A percentile compares a stretch with the other conserved stretches of the same genome.
Conservation (phyloP, 2,113 vertebrate genomes). For the Arizona elegans region DNA sequence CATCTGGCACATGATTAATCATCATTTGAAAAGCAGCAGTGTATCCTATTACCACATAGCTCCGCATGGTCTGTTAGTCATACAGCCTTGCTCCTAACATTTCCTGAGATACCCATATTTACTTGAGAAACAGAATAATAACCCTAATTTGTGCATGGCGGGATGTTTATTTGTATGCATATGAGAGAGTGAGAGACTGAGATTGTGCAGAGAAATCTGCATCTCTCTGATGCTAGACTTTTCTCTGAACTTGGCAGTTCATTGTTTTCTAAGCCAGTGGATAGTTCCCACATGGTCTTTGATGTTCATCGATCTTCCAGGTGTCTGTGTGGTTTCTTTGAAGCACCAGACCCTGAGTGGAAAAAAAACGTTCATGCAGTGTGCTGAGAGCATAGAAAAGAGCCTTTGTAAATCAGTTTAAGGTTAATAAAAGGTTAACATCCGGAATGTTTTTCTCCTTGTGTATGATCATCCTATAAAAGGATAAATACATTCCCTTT, state of each 20-base stretch:
- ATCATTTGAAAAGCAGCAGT: neutral
- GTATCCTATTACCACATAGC: neutral
- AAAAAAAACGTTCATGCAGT: neutral
- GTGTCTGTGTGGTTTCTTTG: slow-evolving; percentile 20
- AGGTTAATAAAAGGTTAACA: slow-evolving; percentile 5
- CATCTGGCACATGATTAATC: neutral
- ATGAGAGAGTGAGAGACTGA: neutral
- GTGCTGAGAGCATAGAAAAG: neutral
- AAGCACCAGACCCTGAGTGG: neutral
- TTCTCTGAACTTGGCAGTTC: slow-evolving; percentile 18
- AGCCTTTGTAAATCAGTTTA: slow-evolving; percentile 8
- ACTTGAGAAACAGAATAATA: neutral
- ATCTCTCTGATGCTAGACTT: slow-evolving; percentile 4
- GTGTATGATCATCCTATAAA: neutral
- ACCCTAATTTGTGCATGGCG: no score
- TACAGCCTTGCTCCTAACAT: neutral
- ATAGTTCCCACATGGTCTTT: slow-evolving; percentile 25
- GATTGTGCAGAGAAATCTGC: neutral
- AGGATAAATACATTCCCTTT: neutral
- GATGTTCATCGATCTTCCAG: slow-evolving; percentile 13
- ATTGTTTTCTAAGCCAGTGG: slow-evolving; percentile 23
- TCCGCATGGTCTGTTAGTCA: neutral
- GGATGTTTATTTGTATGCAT: neutral
- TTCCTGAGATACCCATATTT: neutral
- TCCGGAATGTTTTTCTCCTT: neutral